Evolutionary conservation across 2,113 vertebrate genomes (phyloP).

Genomic region (Philantomba maxwellii): DNA sequence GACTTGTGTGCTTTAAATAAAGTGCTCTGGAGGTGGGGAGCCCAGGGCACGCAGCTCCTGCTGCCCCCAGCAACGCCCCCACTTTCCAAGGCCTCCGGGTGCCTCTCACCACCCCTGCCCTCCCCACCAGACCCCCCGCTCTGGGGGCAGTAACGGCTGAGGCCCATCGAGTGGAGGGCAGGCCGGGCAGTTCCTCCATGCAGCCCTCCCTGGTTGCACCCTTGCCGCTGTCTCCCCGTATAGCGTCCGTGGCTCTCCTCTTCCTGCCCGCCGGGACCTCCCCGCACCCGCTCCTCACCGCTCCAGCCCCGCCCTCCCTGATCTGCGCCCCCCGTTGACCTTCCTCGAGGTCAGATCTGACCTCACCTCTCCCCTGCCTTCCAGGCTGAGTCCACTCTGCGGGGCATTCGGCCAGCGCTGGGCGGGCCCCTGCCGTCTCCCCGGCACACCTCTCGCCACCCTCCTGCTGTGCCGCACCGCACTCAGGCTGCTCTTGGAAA

Average conservation of each 20-base stretch:
- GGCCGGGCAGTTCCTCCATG: background rate
- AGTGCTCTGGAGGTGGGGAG: background rate
- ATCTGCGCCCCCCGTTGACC: accelerated
- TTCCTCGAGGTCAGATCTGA: background rate
- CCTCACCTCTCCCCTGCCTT: no score
- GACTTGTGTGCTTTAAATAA: background rate
- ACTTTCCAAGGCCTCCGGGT: background rate
- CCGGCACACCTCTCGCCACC: accelerated
- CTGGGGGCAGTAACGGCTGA: no score
- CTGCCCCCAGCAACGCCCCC: accelerated
- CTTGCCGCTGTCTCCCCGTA: accelerated
- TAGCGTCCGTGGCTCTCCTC: accelerated
- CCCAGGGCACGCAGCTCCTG: background rate
- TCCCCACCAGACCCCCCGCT: background rate
- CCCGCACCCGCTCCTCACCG: accelerated
- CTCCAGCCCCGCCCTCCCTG: background rate
- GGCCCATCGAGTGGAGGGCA: no score
- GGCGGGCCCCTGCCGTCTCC: background rate
- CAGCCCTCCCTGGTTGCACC: background rate
- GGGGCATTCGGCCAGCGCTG: accelerated
- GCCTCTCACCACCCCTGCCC: background rate
- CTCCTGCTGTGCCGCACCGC: background rate
- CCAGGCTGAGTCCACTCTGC: accelerated
- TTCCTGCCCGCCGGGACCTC: background rate
- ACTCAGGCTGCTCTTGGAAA: background rate